Conservation (phyloP, 2,113 vertebrate species). For the Deroptyus accipitrinus region DNA sequence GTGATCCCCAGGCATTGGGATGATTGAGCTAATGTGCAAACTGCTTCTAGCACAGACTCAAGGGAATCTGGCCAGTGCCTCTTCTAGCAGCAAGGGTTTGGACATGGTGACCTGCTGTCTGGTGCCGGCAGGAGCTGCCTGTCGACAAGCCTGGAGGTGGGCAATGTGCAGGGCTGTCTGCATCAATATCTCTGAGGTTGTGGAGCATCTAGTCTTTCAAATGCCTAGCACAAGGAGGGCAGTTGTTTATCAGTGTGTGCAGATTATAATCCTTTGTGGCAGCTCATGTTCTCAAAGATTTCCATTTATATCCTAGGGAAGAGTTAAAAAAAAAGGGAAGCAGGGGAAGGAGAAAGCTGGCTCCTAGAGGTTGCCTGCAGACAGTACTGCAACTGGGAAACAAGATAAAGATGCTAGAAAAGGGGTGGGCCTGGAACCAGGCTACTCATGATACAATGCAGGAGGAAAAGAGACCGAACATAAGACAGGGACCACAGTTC, state of each 20-base stretch:
- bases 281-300: not conserved
- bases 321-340: not conserved
- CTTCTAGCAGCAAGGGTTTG: not conserved
- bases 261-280: not conserved
- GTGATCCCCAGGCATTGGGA: not conserved
- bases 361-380: constrained; percentile 30
- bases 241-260: not conserved
- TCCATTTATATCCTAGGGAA: not conserved
- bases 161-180: not conserved
- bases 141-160: not conserved
- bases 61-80: not conserved
- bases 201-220: not conserved
- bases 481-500: not conserved
- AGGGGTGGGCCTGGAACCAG: not conserved
- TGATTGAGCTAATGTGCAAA: not conserved
- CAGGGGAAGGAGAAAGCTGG: not conserved
- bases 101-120: accelerated
- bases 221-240: not conserved
- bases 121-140: not conserved
- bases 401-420: constrained; percentile 15
- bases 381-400: constrained; percentile 4
- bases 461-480: not conserved
- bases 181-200: not conserved
- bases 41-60: not conserved
- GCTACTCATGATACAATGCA: not conserved